A percentile compares a stretch with the other conserved stretches of the same genome.
Conservation (phyloP, 1,140 invertebrate species). For the Drosophila nannoptera region DNA sequence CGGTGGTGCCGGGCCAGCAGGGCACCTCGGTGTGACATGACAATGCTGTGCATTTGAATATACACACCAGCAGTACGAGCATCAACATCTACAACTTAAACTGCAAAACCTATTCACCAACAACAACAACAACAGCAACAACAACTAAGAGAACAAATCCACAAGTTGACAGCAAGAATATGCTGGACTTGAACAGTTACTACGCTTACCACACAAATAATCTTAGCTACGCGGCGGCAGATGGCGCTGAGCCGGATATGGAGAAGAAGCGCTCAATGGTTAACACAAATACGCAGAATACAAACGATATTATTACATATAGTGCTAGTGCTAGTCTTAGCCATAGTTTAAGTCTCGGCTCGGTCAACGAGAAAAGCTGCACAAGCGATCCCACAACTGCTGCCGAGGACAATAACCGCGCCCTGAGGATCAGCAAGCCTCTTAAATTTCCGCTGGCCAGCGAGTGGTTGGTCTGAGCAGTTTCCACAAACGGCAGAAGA, state of each 20-base stretch:
- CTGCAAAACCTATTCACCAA: conserved; percentile 72
- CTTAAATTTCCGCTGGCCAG: conserved; percentile 77
- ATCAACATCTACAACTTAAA: conserved; percentile 65
- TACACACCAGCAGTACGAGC: conserved; percentile 58
- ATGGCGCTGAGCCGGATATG: conserved; percentile 8
- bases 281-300: conserved; percentile 36
- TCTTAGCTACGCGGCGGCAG: conserved; percentile 55
- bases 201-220: conserved; percentile 73
- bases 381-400: conserved; percentile 52
- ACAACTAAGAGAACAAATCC: conserved; percentile 39
- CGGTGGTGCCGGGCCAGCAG: conserved; percentile 75
- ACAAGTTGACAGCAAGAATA: conserved; percentile 20
- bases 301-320: conserved; percentile 57
- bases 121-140: conserved; percentile 53
- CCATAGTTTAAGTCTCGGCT: conserved; percentile 64
- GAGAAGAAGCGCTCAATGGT: background rate
- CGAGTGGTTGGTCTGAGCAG: conserved; percentile 74
- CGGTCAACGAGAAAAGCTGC: conserved; percentile 41
- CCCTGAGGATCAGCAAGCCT: conserved; percentile 71
- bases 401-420: conserved; percentile 77
- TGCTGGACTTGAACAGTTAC: conserved; percentile 59
- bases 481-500: background rate
- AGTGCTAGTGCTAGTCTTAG: conserved; percentile 61
- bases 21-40: conserved; percentile 79
- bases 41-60: conserved; percentile 65